Conservation (phyloP, 2,113 vertebrate species). For the Psittacula cyanocephala region DNA sequence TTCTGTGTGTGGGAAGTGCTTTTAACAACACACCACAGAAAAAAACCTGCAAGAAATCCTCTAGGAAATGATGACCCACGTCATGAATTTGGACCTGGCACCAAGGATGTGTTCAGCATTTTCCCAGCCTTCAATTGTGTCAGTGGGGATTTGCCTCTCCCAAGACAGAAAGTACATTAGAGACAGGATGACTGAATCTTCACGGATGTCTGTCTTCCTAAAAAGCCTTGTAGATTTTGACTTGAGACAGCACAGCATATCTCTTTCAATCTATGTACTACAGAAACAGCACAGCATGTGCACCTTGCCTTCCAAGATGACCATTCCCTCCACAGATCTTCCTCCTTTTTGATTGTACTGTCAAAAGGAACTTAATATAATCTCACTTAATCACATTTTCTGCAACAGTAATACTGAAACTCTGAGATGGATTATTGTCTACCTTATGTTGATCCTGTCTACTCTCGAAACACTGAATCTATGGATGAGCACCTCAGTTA, state of each 20-base stretch:
- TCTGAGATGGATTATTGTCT: conserved; percentile 21
- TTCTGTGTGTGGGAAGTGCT: not conserved
- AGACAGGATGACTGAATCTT: not conserved
- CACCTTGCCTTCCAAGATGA: not conserved
- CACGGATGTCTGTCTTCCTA: not conserved
- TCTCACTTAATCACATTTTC: conserved; percentile 1
- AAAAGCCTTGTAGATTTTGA: not conserved
- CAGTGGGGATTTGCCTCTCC: not conserved
- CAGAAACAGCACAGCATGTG: not conserved
- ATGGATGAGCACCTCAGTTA: not conserved
- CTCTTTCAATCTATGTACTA: not conserved
- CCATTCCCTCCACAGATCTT: not conserved
- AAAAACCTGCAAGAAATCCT: not conserved
- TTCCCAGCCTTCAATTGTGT: not conserved
- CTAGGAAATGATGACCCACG: not conserved
- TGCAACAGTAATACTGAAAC: not conserved
- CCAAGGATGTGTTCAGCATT: not conserved
- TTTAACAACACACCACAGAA: not conserved
- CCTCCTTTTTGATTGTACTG: not conserved
- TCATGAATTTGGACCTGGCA: not conserved
- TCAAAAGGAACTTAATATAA: not conserved
- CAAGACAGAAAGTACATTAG: not conserved
- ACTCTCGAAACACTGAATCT: conserved; percentile 18
- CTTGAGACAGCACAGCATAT: not conserved
- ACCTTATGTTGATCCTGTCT: not conserved